Conservation (phyloP, 2,113 vertebrate genomes). For the Rana temporaria region DNA sequence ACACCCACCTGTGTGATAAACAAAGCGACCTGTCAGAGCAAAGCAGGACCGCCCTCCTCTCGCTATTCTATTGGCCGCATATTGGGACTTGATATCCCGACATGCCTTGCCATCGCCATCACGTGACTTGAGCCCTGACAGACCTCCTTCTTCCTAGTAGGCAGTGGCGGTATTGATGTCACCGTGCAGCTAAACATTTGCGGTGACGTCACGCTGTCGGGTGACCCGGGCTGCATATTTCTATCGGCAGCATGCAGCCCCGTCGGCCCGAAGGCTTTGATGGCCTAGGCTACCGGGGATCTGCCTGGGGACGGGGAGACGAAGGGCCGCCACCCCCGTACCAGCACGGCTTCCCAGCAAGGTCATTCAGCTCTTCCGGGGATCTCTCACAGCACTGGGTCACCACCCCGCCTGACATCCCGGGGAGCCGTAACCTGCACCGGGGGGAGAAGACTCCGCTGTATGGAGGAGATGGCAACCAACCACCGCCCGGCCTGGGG, state of each 20-base stretch:
- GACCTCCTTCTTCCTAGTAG: background rate
- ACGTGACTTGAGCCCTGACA: background rate
- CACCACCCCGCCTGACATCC: slow-evolving; percentile 91
- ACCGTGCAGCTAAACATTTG: rapidly evolving
- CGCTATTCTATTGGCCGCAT: background rate
- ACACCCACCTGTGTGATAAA: background rate
- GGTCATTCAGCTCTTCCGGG: slow-evolving; percentile 75
- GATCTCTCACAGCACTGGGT: slow-evolving; percentile 86
- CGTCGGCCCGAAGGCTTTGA: slow-evolving; percentile 91
- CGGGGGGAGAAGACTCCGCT: slow-evolving; percentile 84
- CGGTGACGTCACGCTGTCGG: background rate
- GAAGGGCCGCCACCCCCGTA: slow-evolving; percentile 65
- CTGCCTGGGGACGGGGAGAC: slow-evolving; percentile 74
- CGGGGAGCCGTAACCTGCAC: slow-evolving; percentile 93
- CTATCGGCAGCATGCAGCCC: slow-evolving; percentile 76
- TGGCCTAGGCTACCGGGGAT: slow-evolving; percentile 83
- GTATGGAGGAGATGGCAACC: slow-evolving; percentile 70
- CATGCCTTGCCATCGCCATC: background rate
- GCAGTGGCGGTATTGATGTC: background rate
- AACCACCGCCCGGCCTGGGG: slow-evolving; percentile 67
- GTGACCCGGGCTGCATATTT: background rate
- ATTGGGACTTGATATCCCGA: background rate
- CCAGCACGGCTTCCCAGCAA: slow-evolving; percentile 66
- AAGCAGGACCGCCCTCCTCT: too few relatives aligned
- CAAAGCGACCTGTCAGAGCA: background rate